A percentile compares a stretch with the other conserved stretches of the same genome.
Evolutionary conservation across 2,113 vertebrate species (phyloP).

Genomic region (Phrynosoma platyrhinos): DNA sequence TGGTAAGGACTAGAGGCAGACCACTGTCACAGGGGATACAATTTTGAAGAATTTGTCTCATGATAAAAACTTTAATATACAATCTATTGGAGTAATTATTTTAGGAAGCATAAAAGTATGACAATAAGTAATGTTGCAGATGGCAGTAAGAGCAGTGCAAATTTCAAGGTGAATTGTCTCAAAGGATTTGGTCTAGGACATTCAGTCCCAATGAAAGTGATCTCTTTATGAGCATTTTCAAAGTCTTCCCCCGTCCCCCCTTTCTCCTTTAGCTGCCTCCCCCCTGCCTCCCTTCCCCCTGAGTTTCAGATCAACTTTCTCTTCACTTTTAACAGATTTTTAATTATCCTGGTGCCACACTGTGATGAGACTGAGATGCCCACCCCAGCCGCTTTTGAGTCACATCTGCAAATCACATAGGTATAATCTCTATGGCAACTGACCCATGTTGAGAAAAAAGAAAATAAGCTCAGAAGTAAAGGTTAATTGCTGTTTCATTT

Average conservation of each 20-base stretch:
- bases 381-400: conserved; percentile 53
- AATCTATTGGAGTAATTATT: conserved; percentile 18
- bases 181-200: background rate
- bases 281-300: background rate
- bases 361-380: conserved; percentile 63
- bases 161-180: conserved; percentile 13
- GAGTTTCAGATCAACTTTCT: conserved; percentile 61
- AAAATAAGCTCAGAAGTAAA: conserved; percentile 70
- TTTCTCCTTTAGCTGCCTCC: conserved; percentile 30
- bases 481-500: conserved; percentile 79
- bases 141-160: fast-evolving
- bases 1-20: conserved; percentile 44
- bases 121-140: background rate
- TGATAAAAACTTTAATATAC: conserved; percentile 19
- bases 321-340: conserved; percentile 69
- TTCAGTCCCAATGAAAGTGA: conserved; percentile 23
- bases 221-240: conserved; percentile 26
- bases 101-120: conserved; percentile 1
- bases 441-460: conserved; percentile 60
- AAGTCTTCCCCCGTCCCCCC: background rate
- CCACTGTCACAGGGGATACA: conserved; percentile 6
- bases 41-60: conserved; percentile 21
- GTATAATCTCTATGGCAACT: conserved; percentile 78
- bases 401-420: conserved; percentile 68
- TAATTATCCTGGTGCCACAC: conserved; percentile 71